Percentiles rank a stretch among this genome's conserved stretches.
Evolutionary conservation across 2,797 vertebrate species (phyloP).

Genomic region (Psittacula echo): DNA sequence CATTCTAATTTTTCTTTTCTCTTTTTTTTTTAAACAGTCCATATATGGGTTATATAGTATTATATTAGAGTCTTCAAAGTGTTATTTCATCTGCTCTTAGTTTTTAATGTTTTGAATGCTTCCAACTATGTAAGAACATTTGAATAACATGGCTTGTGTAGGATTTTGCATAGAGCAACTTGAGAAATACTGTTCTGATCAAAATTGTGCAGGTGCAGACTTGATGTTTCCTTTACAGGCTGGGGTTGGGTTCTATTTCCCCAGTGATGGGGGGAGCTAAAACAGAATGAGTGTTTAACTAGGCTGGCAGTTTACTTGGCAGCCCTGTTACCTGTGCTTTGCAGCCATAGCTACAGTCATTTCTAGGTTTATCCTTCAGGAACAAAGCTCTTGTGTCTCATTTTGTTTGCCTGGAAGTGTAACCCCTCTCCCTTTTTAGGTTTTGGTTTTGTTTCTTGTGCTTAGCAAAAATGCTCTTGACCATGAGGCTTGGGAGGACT

Average conservation of each 20-base stretch:
- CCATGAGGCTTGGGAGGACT: not conserved
- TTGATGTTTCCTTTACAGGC: not conserved
- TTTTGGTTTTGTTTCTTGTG: not conserved
- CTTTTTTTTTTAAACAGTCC: not conserved
- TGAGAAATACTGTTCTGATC: not conserved
- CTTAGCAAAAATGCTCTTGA: not conserved
- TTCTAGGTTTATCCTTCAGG: not conserved
- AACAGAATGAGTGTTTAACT: not conserved
- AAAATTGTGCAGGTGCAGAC: not conserved
- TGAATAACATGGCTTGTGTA: not conserved
- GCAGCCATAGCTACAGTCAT: not conserved
- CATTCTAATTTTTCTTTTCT: not conserved
- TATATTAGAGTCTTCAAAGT: constrained; percentile 8
- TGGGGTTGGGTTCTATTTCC: not conserved
- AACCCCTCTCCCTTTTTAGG: not conserved
- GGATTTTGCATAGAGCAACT: not conserved
- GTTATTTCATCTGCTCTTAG: not conserved
- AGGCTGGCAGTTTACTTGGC: too few relatives aligned
- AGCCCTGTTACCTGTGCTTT: not conserved
- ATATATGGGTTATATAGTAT: not conserved
- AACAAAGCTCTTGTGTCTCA: not conserved
- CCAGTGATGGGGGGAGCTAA: not conserved
- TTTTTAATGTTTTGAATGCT: not conserved
- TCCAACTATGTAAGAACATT: not conserved
- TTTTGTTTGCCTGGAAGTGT: not conserved